phyloP scores from a whole-genome alignment of 1,140 invertebrate genomes.

The Stegodyphus mimosarum region DNA sequence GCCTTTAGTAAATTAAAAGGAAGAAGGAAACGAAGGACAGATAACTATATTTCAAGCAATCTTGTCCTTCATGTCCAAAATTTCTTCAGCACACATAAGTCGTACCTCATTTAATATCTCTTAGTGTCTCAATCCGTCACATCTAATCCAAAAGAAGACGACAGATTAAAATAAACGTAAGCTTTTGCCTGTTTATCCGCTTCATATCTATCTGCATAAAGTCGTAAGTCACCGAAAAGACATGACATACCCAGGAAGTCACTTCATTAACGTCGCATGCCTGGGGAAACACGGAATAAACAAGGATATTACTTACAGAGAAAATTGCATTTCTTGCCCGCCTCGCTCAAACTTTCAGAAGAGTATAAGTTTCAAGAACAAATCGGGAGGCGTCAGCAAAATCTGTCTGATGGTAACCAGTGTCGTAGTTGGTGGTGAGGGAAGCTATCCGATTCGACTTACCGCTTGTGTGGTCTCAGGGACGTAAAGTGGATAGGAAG shows the following conservation, averaged over 20 bases:
- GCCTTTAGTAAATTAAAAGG: no score
- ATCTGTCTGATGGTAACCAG: not conserved
- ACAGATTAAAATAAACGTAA: not conserved
- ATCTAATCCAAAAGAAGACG: conserved; percentile 14
- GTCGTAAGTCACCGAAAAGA: conserved; percentile 24
- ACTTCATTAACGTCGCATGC: conserved; percentile 36
- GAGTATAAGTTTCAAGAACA: not conserved
- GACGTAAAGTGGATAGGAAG: no score
- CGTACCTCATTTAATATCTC: conserved; percentile 26
- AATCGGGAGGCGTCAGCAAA: not conserved
- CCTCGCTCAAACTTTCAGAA: not conserved
- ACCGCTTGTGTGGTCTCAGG: not conserved
- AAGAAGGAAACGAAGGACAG: not conserved
- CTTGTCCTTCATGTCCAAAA: not conserved
- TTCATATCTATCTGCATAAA: not conserved
- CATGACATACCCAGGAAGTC: conserved; percentile 4
- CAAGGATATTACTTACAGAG: conserved; percentile 42
- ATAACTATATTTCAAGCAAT: not conserved
- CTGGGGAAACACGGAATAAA: conserved; percentile 38
- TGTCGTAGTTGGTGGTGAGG: not conserved
- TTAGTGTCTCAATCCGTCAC: conserved; percentile 27
- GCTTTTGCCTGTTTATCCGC: not conserved
- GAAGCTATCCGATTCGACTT: not conserved
- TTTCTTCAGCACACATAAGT: not conserved
- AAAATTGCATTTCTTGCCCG: conserved; percentile 5